A percentile compares a stretch with the other conserved stretches of the same genome.
phyloP scores from a whole-genome alignment of 2,888 invertebrate genomes.

The Perizoma affinitatum region DNA sequence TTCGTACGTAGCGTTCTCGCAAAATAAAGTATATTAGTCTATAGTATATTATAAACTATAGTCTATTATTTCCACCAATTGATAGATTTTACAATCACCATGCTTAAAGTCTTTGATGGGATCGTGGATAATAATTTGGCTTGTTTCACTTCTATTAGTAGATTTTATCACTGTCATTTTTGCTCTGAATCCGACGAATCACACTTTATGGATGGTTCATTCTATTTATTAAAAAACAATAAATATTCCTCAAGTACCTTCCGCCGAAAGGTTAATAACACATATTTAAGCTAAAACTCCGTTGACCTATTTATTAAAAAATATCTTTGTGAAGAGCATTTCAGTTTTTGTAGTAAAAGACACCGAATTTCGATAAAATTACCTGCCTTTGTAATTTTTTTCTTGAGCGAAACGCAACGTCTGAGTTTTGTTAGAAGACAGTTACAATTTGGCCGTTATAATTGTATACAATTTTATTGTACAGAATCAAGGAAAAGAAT shows the following conservation, averaged over 20 bases:
- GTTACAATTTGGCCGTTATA: conserved; percentile 84
- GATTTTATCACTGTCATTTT: conserved; percentile 46
- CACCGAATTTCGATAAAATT: conserved; percentile 70
- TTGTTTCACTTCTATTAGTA: conserved; percentile 14
- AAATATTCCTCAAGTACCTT: conserved; percentile 63
- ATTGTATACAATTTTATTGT: conserved; percentile 83
- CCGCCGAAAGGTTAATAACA: conserved; percentile 74
- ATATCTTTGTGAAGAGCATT: conserved; percentile 62
- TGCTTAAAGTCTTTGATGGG: too few relatives aligned
- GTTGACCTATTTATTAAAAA: conserved; percentile 80
- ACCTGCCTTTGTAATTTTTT: conserved; percentile 77
- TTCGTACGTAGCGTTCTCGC: too few relatives aligned
- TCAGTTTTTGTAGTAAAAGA: conserved; percentile 66
- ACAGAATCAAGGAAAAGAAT: conserved; percentile 55
- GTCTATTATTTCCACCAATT: too few relatives aligned
- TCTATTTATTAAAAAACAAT: conserved; percentile 76
- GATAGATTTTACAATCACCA: too few relatives aligned
- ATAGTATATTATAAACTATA: too few relatives aligned
- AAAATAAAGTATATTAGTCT: too few relatives aligned
- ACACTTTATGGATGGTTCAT: conserved; percentile 45
- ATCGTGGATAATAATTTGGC: conserved; percentile 4
- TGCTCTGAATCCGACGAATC: conserved; percentile 43
- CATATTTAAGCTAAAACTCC: conserved; percentile 54
- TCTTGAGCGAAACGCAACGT: conserved; percentile 63
- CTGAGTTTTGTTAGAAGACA: conserved; percentile 76